phyloP scores from a whole-genome alignment of 2,888 invertebrate genomes.

The Drosophila picticornis region DNA sequence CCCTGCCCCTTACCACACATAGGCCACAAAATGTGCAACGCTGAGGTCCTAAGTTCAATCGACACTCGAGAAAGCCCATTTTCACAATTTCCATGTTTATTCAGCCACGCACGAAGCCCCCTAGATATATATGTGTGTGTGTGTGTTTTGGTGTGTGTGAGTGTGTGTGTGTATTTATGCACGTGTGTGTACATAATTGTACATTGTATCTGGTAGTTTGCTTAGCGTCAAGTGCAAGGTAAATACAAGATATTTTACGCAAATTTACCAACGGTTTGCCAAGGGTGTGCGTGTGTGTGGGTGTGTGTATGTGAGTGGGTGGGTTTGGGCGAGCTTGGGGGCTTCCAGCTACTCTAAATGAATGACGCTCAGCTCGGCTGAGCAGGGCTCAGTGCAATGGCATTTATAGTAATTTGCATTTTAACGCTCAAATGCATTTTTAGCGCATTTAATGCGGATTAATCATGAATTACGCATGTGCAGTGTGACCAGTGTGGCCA shows the following conservation, averaged over 20 bases:
- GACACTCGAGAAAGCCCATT: slow-evolving; percentile 63
- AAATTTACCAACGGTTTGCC: slow-evolving; percentile 74
- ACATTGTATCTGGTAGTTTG: slow-evolving; percentile 74
- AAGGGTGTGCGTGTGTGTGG: slow-evolving; percentile 16
- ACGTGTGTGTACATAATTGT: slow-evolving; percentile 42
- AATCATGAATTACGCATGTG: slow-evolving; percentile 36
- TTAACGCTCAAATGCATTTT: slow-evolving; percentile 78
- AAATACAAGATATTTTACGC: slow-evolving; percentile 80
- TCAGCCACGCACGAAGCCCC: slow-evolving; percentile 67
- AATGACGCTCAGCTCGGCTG: slow-evolving; percentile 7
- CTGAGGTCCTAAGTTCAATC: slow-evolving; percentile 45
- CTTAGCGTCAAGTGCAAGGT: slow-evolving; percentile 80
- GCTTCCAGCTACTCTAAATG: background rate
- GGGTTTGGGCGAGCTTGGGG: background rate
- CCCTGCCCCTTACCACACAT: slow-evolving; percentile 1
- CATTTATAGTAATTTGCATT: slow-evolving; percentile 77
- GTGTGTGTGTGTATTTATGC: slow-evolving; percentile 7
- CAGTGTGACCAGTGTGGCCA: slow-evolving; percentile 26
- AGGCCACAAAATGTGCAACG: slow-evolving; percentile 74
- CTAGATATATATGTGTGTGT: background rate
- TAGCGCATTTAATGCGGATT: slow-evolving; percentile 54
- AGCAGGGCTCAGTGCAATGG: slow-evolving; percentile 36
- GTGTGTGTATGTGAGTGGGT: background rate
- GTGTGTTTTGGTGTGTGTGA: background rate
- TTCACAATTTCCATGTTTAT: slow-evolving; percentile 77